Evolutionary conservation across 2,797 vertebrate genomes (phyloP).

Genomic region (Sebastes hopkinsi): DNA sequence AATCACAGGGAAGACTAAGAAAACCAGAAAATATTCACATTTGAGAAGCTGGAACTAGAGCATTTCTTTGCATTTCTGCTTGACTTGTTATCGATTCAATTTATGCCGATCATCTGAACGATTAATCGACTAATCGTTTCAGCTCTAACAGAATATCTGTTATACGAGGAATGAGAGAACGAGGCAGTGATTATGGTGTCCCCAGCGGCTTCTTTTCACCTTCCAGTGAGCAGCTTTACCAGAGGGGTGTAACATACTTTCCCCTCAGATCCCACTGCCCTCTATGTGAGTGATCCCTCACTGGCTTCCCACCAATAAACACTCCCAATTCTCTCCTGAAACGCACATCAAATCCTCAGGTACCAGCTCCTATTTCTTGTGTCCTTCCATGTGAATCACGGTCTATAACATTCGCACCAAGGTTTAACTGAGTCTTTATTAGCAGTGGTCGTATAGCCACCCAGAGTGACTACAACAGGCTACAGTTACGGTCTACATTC

Average conservation of each 20-base stretch:
- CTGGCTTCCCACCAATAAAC: neutral
- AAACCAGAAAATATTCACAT: neutral
- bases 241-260: neutral
- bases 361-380: neutral
- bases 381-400: neutral
- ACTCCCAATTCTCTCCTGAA: neutral
- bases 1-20: neutral
- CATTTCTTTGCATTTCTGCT: neutral
- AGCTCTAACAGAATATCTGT: neutral
- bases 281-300: neutral
- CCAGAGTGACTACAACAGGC: conserved; percentile 24
- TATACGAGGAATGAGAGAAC: neutral
- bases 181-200: neutral
- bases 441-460: neutral
- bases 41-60: neutral
- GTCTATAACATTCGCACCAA: neutral
- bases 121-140: neutral
- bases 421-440: neutral
- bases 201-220: neutral
- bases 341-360: neutral
- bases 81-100: neutral
- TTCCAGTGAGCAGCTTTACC: neutral
- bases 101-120: neutral
- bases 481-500: conserved; percentile 26
- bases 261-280: neutral